Conservation (phyloP, 2,888 invertebrate genomes). For the Tineola bisselliella region DNA sequence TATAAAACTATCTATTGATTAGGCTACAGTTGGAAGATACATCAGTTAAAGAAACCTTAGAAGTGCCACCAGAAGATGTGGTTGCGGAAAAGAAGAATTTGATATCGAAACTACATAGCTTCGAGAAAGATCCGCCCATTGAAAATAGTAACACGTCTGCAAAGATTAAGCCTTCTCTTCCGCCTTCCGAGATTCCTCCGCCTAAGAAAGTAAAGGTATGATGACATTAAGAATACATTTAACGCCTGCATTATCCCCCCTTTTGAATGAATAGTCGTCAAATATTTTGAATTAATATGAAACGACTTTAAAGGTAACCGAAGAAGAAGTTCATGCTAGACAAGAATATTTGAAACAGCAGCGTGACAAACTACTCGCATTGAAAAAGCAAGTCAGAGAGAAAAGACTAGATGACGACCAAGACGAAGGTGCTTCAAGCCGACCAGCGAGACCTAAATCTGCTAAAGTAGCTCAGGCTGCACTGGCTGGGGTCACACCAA, state of each 20-base stretch:
- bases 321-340: constrained; percentile 76
- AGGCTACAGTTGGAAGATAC: constrained; percentile 47
- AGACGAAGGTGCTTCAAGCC: constrained; percentile 73
- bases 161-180: constrained; percentile 9
- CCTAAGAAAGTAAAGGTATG: constrained; percentile 45
- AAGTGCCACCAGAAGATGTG: constrained; percentile 42
- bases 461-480: constrained; percentile 78
- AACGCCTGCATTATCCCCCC: too few species aligned
- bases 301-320: constrained; percentile 36
- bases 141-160: constrained; percentile 15
- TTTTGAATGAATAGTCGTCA: too few species aligned
- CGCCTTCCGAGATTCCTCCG: constrained; percentile 24
- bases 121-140: constrained; percentile 36
- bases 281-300: too few species aligned
- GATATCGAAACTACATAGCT: constrained; percentile 45
- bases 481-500: constrained; percentile 60
- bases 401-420: constrained; percentile 76
- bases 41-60: constrained; percentile 29
- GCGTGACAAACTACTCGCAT: constrained; percentile 87
- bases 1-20: too few species aligned
- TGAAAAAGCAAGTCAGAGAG: constrained; percentile 89
- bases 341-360: constrained; percentile 89
- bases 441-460: constrained; percentile 73
- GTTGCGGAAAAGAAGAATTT: constrained; percentile 53
- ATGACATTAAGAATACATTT: too few species aligned